Conservation (phyloP, 2,797 vertebrate genomes). For the Schizopygopsis pylzovi region DNA sequence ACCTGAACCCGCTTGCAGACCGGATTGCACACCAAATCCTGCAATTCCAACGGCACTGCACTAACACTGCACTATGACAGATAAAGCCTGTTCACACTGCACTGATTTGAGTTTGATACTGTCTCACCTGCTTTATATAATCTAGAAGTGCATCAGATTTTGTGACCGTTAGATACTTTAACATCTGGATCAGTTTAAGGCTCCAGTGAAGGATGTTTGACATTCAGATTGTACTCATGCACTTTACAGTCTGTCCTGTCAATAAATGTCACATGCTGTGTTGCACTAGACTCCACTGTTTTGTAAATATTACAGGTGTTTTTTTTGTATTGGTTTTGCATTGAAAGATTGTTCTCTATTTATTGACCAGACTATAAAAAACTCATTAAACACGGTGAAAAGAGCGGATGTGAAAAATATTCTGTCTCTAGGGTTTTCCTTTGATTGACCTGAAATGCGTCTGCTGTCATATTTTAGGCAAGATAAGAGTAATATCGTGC, state of each 20-base stretch:
- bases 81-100: not conserved
- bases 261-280: not conserved
- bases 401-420: not conserved
- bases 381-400: conserved; percentile 13
- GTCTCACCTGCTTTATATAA: not conserved
- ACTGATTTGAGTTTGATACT: not conserved
- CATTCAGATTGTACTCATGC: not conserved
- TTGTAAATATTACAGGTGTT: not conserved
- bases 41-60: not conserved
- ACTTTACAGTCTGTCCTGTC: not conserved
- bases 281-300: not conserved
- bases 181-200: not conserved
- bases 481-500: not conserved
- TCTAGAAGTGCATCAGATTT: not conserved
- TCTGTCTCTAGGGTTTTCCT: not conserved
- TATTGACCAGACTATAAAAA: not conserved
- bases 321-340: not conserved
- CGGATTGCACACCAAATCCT: not conserved
- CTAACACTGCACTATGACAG: too few species aligned
- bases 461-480: not conserved
- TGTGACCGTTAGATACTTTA: not conserved
- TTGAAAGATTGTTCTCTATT: not conserved
- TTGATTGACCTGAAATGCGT: not conserved
- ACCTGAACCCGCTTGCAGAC: not conserved
- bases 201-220: not conserved